Evolutionary conservation across 1,140 invertebrate genomes (phyloP).

Genomic region (Zaprionus nigranus): DNA sequence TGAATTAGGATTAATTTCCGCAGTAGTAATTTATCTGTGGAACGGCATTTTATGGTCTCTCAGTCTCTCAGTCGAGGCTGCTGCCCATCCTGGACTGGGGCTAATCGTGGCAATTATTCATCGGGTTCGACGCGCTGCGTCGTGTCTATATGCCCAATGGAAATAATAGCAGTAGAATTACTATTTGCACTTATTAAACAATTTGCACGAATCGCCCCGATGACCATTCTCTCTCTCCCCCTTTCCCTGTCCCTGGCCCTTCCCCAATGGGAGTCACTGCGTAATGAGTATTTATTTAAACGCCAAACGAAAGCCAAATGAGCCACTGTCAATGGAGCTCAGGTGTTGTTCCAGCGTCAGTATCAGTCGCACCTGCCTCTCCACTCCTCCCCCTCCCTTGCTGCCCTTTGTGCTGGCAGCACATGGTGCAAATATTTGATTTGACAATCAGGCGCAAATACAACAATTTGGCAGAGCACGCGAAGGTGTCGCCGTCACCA

Average conservation of each 20-base stretch:
- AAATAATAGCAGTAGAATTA: constrained; percentile 6
- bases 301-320: constrained; percentile 16
- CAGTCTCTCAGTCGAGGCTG: too few species aligned
- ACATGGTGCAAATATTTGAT: constrained; percentile 67
- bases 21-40: background rate
- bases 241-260: background rate
- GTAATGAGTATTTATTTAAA: constrained; percentile 15
- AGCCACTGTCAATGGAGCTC: constrained; percentile 5
- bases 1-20: constrained; percentile 5
- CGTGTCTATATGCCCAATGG: background rate
- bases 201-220: constrained; percentile 3
- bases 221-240: background rate
- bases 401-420: background rate
- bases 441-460: constrained; percentile 76
- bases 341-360: background rate
- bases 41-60: background rate
- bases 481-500: background rate
- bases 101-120: background rate
- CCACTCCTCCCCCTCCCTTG: background rate
- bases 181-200: constrained; percentile 15
- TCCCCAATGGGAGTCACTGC: background rate
- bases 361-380: background rate
- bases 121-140: background rate
- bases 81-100: background rate
- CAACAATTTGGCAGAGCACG: constrained; percentile 67